phyloP scores from a whole-genome alignment of 37 sponge, comb jelly and placozoan species.

The Chondrosia reniformis region DNA sequence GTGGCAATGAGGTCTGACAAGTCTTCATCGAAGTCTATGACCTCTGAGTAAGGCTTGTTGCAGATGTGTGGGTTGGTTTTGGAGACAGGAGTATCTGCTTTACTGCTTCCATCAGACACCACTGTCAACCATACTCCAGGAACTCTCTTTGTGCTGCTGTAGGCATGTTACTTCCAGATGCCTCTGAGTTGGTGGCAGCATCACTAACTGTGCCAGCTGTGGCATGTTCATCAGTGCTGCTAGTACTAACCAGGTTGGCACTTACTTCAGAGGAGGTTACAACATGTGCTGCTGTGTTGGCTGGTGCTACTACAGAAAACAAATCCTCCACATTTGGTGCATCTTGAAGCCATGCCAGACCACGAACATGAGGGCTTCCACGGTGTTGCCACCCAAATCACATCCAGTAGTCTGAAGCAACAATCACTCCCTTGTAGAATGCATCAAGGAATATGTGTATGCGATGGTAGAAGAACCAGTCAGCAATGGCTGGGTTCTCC shows the following conservation, averaged over 20 bases:
- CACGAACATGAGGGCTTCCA: slow-evolving; percentile 58
- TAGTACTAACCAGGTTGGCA: not conserved
- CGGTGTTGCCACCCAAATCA: slow-evolving; percentile 61
- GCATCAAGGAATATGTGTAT: not conserved
- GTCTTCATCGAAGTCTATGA: slow-evolving; percentile 12
- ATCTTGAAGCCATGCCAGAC: slow-evolving; percentile 47
- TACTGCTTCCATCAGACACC: slow-evolving; percentile 26
- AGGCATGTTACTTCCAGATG: not conserved
- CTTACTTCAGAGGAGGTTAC: not conserved
- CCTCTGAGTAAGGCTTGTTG: slow-evolving; percentile 15
- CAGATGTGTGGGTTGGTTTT: slow-evolving; percentile 30
- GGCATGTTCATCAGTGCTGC: not conserved
- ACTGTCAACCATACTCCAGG: slow-evolving; percentile 30
- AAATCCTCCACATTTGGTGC: slow-evolving; percentile 39
- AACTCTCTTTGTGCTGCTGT: slow-evolving; percentile 22
- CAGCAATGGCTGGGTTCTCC: slow-evolving; percentile 29
- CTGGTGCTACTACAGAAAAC: not conserved
- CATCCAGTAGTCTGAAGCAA: slow-evolving; percentile 55
- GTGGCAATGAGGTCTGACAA: slow-evolving; percentile 42
- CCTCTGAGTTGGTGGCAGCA: not conserved
- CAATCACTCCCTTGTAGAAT: slow-evolving; percentile 31
- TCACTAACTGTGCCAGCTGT: not conserved
- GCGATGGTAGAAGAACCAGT: slow-evolving; percentile 25
- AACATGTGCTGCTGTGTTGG: not conserved
- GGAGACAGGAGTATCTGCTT: slow-evolving; percentile 31